Evolutionary conservation across 2,113 vertebrate genomes (phyloP), one percentile per base, ranked within the genome.

Genomic region (Oreochromis tanganicae): DNA sequence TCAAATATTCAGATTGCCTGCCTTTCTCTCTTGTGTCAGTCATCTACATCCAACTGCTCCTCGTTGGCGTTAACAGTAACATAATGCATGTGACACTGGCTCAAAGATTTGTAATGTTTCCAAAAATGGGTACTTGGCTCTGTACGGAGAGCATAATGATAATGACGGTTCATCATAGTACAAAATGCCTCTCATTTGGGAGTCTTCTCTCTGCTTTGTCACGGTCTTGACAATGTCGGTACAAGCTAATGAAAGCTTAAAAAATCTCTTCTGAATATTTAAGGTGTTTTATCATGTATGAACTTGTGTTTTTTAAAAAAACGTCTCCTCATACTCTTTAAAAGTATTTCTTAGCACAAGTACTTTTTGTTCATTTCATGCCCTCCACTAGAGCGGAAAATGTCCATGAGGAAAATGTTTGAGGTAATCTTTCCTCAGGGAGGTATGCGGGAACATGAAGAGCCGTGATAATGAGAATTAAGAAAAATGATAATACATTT

Each of bases 151-250:
- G 85, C 92, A 52, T 92, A 90, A 92, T 93, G 89, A 92, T 95
- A 91, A 93, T 92, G 91, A 91, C 78, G 84, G 82, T 93, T 94
- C 83, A 92, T 95, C 90, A 94, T 93, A 8, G 66, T 85, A 81
- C 81, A 89, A 91, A 94, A 95, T 93, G 82, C 92, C 59, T 89
- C 87, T 90, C 87, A 87, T 91, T 89, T 87, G 41, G 17, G 7
- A 91, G 75, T 56, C 91, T 83, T 86, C 85, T 86, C 84, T 81
- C 84, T 80, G 90, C 84, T 92, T 94, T 94, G 87, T 91, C 82
- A 68, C 12, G 68, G 81, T 83, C 87, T 89, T 82, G 55, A 88
- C 88, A 87, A 85, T 87, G 85, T 91, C 87, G 59, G 82, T 38
- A 50, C 80, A 59, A 68, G 59, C 80, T 87, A 92, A 92, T 93